phyloP scores from a whole-genome alignment of 2,113 vertebrate species.

The Pelecanus crispus region DNA sequence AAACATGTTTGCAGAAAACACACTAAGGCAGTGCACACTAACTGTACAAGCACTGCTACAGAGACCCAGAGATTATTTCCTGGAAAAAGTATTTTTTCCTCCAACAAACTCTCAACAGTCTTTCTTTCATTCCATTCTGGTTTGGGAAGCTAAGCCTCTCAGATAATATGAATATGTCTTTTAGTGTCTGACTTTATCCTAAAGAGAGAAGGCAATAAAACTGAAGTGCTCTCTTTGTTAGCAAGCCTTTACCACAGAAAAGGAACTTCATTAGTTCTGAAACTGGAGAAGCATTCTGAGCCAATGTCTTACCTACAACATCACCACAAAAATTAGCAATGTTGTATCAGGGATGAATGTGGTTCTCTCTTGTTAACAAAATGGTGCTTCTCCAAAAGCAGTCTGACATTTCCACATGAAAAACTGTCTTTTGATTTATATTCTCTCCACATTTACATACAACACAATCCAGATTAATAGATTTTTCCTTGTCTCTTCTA shows the following conservation, averaged over 20 bases:
- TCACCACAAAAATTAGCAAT: not conserved
- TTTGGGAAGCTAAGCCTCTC: not conserved
- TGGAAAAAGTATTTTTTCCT: not conserved
- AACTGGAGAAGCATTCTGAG: not conserved
- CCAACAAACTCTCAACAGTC: not conserved
- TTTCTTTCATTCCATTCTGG: not conserved
- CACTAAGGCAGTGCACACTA: not conserved
- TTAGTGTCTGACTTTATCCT: not conserved
- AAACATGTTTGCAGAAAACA: not conserved
- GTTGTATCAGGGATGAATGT: not conserved
- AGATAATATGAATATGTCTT: not conserved
- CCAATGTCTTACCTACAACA: not conserved
- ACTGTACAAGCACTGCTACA: not conserved
- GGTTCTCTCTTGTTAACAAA: not conserved
- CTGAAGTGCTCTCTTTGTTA: not conserved
- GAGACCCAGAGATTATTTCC: not conserved
- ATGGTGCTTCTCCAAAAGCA: not conserved
- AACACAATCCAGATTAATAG: not conserved
- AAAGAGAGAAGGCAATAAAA: not conserved
- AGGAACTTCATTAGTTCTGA: not conserved
- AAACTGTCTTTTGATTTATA: not conserved
- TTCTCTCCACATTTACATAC: not conserved
- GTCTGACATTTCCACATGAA: not conserved
- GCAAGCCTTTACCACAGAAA: not conserved
- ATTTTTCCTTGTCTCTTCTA: not conserved